Percentiles rank a stretch among this genome's conserved stretches.
These are phyloP conservation scores for Phortica okadai DNA, from an alignment of 2,888 invertebrate species.

Conservation along the genomic window DNA sequence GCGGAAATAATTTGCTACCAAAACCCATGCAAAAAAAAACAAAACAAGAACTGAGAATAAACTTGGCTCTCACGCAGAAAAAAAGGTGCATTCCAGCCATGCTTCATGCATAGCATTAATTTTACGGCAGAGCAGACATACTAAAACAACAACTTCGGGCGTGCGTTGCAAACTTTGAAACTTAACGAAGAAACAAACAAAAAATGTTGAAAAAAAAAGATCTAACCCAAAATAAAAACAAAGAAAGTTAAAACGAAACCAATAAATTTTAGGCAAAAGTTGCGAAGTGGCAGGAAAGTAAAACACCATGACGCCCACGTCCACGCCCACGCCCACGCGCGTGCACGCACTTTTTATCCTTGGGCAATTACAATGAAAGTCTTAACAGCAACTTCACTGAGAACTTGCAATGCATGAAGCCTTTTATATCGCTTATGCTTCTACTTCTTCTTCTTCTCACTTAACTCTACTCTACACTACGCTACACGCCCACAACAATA, in stretches of 20 bases:
- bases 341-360: slow-evolving; percentile 1
- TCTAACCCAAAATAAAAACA: background rate
- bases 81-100: background rate
- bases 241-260: slow-evolving; percentile 13
- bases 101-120: slow-evolving; percentile 50
- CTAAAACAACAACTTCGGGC: slow-evolving; percentile 40
- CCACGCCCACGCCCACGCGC: background rate
- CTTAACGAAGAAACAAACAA: slow-evolving; percentile 27
- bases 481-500: no score
- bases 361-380: slow-evolving; percentile 12
- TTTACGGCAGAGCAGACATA: slow-evolving; percentile 56
- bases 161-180: slow-evolving; percentile 11
- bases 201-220: slow-evolving; percentile 37
- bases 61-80: background rate
- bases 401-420: no score
- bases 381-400: background rate
- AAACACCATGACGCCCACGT: background rate
- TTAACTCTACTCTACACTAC: no score
- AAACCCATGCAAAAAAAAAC: slow-evolving; percentile 15
- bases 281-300: background rate
- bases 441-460: no score
- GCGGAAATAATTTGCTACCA: slow-evolving; percentile 55
- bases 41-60: slow-evolving; percentile 30
- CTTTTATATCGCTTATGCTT: no score
- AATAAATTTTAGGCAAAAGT: slow-evolving; percentile 2